Percentiles rank a stretch among this genome's conserved stretches.
These are phyloP conservation scores for Cettia cetti DNA, from an alignment of 2,113 vertebrate genomes.

Conservation along the genomic window DNA sequence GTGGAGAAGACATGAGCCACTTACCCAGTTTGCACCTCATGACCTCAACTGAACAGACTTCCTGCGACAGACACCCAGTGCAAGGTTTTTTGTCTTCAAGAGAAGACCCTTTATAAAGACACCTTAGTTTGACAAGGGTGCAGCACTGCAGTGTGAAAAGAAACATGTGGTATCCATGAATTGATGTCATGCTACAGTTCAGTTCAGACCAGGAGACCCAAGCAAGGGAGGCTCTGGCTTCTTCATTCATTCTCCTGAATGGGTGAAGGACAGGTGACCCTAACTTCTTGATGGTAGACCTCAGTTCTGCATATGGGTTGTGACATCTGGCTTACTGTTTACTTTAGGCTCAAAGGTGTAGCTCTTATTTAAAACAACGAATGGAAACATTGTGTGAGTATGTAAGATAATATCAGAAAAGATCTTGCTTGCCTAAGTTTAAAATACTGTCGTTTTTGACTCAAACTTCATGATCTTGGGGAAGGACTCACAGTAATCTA, in stretches of 20 bases:
- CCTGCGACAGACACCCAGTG: background rate
- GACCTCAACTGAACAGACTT: background rate
- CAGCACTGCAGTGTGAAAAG: background rate
- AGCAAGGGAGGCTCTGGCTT: background rate
- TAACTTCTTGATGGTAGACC: background rate
- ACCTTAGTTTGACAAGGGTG: background rate
- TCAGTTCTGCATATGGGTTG: background rate
- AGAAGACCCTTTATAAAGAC: background rate
- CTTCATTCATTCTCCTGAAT: background rate
- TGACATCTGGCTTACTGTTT: background rate
- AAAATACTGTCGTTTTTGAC: background rate
- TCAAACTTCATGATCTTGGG: background rate
- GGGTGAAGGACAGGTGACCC: background rate
- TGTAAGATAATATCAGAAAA: background rate
- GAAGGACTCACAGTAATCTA: background rate
- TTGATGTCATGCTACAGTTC: background rate
- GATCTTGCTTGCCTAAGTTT: background rate
- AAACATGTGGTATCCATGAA: background rate
- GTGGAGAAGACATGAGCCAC: background rate
- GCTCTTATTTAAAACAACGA: background rate
- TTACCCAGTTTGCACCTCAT: background rate
- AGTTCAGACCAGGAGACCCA: background rate
- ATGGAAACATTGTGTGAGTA: background rate
- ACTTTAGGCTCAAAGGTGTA: background rate
- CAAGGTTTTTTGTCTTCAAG: background rate